Base-by-base conservation (phyloP, 2,113 vertebrate species). In the Phalacrocorax brasilianus region DNA sequence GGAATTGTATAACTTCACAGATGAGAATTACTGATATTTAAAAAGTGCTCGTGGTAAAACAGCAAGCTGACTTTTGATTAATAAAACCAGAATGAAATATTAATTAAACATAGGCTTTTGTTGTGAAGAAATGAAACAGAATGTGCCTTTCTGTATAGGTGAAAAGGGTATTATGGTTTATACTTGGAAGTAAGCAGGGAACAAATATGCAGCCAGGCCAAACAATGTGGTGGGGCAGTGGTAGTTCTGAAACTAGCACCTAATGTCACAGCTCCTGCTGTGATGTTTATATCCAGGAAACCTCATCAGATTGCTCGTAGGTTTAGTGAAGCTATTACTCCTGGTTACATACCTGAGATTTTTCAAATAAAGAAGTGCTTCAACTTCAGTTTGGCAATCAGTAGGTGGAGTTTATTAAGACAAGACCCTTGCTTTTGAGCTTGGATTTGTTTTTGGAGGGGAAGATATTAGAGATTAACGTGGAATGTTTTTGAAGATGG, bases 281-380 rank as follows among this genome's bases (percentile, higher is more conserved):
- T 75, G 1, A 15, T 33, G 17, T 71, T 28, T 32, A 1, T 38
- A 21, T 68, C 8, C 16, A 63, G 42, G 26, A 75, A 12, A 75
- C 4, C 6, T n/a, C 71, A 15, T 11, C 4, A 42, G 8, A 15
- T 40, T 78, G 32, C 11, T 59, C 56, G 18, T 72, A 56, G 27
- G 22, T 55, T 59, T 35, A 91, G 45, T 44, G 35, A 59, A 58
- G 5, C 38, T 88, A 45, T 5, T 68, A 19, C 4, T 53, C 3
- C 2, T 42, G 19, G 20, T 23, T 45, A 77, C 56, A 27, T n/a
- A 30, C 0, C 0, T 42, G n/a, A 66, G 11, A 21, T 24, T 58
- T 88, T 76, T 84, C 42, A 67, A 12, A 14, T 21, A 13, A n/a
- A 28, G 11, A 62, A n/a, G 23, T 38, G 33, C 18, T 67, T 87